A percentile compares a stretch with the other conserved stretches of the same genome.
Evolutionary conservation across 2,113 vertebrate genomes (phyloP).

Genomic region (Sceloporus undulatus): DNA sequence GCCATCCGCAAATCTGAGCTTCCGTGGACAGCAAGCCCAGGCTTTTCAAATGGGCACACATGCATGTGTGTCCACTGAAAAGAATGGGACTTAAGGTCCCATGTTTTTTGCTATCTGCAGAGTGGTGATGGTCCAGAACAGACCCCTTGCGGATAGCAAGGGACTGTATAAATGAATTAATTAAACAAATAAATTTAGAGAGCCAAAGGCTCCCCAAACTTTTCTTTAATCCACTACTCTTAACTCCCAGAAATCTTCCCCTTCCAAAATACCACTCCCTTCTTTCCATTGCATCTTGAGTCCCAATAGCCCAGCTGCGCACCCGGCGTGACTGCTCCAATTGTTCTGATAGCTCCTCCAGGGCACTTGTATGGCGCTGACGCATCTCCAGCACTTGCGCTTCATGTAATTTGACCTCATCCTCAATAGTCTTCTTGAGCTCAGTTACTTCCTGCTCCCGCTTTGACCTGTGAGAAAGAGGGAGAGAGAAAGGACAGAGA

Average conservation of each 20-base stretch:
- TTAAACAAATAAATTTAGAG: not conserved
- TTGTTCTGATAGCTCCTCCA: conserved; percentile 88
- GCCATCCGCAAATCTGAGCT: too few species aligned
- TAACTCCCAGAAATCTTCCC: not conserved
- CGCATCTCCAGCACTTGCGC: conserved; percentile 86
- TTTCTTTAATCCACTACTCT: not conserved
- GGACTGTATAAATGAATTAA: too few species aligned
- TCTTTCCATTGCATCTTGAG: too few species aligned
- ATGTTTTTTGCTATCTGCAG: too few species aligned
- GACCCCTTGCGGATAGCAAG: too few species aligned
- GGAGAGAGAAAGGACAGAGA: too few species aligned
- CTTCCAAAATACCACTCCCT: not conserved
- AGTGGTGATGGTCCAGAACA: too few species aligned
- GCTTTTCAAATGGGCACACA: too few species aligned
- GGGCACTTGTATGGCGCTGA: conserved; percentile 83
- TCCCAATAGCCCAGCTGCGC: not conserved
- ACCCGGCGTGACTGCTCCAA: conserved; percentile 90
- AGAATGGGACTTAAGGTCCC: too few species aligned
- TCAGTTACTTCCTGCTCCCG: conserved; percentile 88
- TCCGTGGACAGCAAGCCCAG: too few species aligned
- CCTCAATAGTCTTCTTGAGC: conserved; percentile 88
- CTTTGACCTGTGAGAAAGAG: conserved; percentile 80
- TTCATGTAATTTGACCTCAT: conserved; percentile 85
- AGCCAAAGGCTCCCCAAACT: not conserved
- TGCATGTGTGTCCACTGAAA: too few species aligned